Percentiles rank a stretch among this genome's conserved stretches.
These are phyloP conservation scores for Sipha maydis DNA, from an alignment of 2,888 invertebrate species.

Conservation along the genomic window DNA sequence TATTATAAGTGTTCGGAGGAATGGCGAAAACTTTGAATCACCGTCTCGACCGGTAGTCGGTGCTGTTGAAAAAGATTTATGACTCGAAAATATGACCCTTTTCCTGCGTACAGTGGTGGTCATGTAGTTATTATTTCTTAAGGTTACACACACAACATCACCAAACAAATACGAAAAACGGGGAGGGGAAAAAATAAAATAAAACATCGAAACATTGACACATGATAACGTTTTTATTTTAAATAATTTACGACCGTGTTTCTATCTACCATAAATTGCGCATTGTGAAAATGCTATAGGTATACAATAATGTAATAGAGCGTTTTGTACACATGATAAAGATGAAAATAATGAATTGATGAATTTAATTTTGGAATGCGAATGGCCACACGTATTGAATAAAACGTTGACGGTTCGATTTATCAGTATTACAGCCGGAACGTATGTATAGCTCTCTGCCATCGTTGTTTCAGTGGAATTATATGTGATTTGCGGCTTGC, in stretches of 20 bases:
- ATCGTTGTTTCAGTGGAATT: not conserved
- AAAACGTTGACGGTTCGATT: slow-evolving; percentile 36
- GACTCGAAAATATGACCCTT: slow-evolving; percentile 55
- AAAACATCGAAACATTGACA: slow-evolving; percentile 40
- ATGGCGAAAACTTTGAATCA: slow-evolving; percentile 46
- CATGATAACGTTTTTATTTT: slow-evolving; percentile 46
- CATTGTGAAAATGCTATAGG: not conserved
- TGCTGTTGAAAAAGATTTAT: slow-evolving; percentile 57
- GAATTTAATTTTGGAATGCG: not conserved
- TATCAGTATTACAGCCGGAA: not conserved
- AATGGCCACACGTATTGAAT: not conserved
- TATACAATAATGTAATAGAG: not conserved
- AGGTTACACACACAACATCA: slow-evolving; percentile 16
- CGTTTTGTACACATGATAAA: not conserved
- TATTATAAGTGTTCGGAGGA: slow-evolving; percentile 44
- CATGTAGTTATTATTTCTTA: slow-evolving; percentile 44
- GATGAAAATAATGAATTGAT: slow-evolving; percentile 18
- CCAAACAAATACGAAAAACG: slow-evolving; percentile 29
- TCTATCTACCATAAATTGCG: slow-evolving; percentile 29
- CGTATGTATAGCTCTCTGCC: not conserved
- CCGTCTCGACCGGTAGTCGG: slow-evolving; percentile 38
- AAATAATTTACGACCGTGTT: slow-evolving; percentile 37
- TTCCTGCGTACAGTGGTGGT: slow-evolving; percentile 41
- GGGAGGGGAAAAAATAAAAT: not conserved
- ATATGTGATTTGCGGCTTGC: too few species aligned